Percentiles rank a stretch among this genome's conserved stretches.
Evolutionary conservation across 2,113 vertebrate species (phyloP).

Genomic region (Cynopterus brachyotis): DNA sequence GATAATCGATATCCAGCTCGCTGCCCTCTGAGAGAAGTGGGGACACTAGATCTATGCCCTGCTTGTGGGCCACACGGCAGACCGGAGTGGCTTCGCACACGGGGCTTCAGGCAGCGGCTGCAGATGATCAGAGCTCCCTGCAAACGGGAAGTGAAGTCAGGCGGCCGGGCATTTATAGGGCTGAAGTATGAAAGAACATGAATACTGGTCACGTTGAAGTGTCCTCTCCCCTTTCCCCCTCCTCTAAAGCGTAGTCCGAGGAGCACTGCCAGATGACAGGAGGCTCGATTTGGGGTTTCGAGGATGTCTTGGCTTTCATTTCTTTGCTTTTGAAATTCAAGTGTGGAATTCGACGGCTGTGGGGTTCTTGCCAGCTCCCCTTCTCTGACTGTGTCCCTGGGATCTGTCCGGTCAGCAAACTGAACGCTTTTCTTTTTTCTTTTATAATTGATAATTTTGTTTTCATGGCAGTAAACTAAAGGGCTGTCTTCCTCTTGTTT

Average conservation of each 20-base stretch:
- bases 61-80: neutral
- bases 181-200: neutral
- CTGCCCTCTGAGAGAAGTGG: neutral
- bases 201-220: neutral
- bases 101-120: neutral
- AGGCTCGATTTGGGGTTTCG: neutral
- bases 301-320: neutral
- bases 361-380: neutral
- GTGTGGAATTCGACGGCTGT: neutral
- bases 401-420: neutral
- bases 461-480: neutral
- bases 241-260: neutral
- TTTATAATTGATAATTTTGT: neutral
- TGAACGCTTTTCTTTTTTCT: neutral
- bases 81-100: neutral
- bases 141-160: neutral
- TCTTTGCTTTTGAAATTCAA: neutral
- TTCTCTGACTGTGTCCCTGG: neutral
- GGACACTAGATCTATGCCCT: neutral
- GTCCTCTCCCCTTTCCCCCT: neutral
- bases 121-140: neutral
- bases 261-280: neutral
- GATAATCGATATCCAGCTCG: neutral
- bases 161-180: neutral
- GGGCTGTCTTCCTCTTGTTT: neutral